Base-by-base conservation (phyloP, 2,113 vertebrate species). In the Casuarius casuarius region DNA sequence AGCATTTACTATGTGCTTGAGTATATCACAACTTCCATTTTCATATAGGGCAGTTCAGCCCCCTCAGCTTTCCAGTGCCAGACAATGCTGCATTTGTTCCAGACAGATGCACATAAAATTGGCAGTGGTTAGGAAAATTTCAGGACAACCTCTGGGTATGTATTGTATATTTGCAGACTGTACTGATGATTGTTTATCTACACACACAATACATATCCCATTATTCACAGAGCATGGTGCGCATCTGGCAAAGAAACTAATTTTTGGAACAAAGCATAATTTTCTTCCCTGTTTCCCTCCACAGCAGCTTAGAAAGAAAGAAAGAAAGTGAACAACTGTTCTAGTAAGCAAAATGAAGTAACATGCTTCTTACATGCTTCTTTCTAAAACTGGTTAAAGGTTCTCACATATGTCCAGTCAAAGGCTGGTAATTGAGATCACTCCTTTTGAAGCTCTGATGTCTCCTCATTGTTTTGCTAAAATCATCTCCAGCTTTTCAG, bases 121-220 rank as follows among this genome's bases (percentile, higher is more conserved):
- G 73, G 21, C 76, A 95, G 44, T 0, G 0, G 46, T 21, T 65
- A 82, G 48, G 78, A 87, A 82, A 76, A 76, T 25, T 28, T 72
- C 68, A 86, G 54, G 46, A 33, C 49, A 42, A 52, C 18, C 11
- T 63, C 51, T 88, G 67, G 26, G 22, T 84, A 75, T 61, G 68
- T 61, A 76, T 48, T 82, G 35, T 31, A 35, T 93, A 66, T 90
- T 92, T 90, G 40, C 91, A 90, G 82, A 65, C 16, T 52, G 19
- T 44, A 66, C 21, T 62, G 44, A 48, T 70, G 72, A 76, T 44
- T 92, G 75, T 90, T 96, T 92, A 83, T 73, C 52, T 93, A 20
- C 48, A 61, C 15, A 65, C 33, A 88, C 63, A 92, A 62, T 40
- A 62, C 0, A 0, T 42, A 70, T 58, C 62, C 5, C 0, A 1